Evolutionary conservation across 2,888 invertebrate genomes (phyloP), one percentile per base, ranked within the genome.

Genomic region (Fragum sueziense): DNA sequence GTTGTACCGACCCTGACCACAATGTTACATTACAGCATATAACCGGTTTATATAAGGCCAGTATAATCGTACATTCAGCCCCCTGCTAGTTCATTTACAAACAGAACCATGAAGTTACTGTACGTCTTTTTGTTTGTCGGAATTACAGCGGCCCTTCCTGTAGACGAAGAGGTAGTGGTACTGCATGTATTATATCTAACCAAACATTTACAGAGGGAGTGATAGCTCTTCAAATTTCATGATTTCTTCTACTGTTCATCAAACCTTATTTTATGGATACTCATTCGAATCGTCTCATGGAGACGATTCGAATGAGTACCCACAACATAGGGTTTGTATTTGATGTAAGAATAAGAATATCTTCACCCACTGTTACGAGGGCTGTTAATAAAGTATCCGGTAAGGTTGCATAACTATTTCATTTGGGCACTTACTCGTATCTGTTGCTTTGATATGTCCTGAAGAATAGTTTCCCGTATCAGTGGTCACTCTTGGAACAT

Each of bases 71-170:
- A 17, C 2, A n/a, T 20, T 17, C 61, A 33, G n/a, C 29, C 33
- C n/a, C n/a, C 33, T 61, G 34, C n/a, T 14, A 3, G 17, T 33
- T n/a, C n/a, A 61, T n/a, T 20, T n/a, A 0, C 4, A 31, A n/a
- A 31, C 31, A 33, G 61, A 11, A 61, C 34, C n/a, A 75, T 75
- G 75, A 75, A 51, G 57, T n/a, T 33, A 20, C 29, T 75, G 17
- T 57, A 61, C 27, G 31, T 75, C 1, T 62, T 70, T 27, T 61
- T 62, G 51, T 22, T 70, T 17, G 14, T 62, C 17, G 70, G 70
- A 52, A 59, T 75, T n/a, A 68, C 70, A 11, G 61, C 37, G 6
- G 75, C 75, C 6, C 47, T 70, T 22, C 70, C 75, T 25, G 34
- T 27, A n/a, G 52, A 62, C 1, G 70, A 70, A 33, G 70, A 75